Base-by-base conservation (phyloP, 2,797 vertebrate genomes). In the Delichon dasypus region DNA sequence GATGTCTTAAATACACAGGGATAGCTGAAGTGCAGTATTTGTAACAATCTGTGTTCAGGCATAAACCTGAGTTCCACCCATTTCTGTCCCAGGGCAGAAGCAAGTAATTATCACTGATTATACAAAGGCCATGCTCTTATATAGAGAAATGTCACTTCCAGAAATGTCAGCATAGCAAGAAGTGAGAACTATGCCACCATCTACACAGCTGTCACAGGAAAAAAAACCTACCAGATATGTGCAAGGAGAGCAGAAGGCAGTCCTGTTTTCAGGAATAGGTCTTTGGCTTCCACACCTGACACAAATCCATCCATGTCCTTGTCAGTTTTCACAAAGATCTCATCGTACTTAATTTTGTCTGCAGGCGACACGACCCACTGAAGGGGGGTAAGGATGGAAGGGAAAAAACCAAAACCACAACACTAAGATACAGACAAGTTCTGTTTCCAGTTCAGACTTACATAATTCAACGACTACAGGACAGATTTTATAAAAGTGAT, bases 251-350 rank as follows among this genome's bases (percentile, higher is more conserved):
- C 96, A 85, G 99, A 99, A 70, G 99, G 98, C 85, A 99, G 97
- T 55, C 99, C 99, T 2, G 99, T 99, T 97, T 99, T 99, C 73
- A 99, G 97, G 96, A 99, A 99, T 27, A 99, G 98, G 88, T 99
- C 99, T 97, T 98, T 98, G 86, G 99, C 99, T 97, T 99, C 99
- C 65, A 98, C 97, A 72, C 99, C 99, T 79, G 99, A 99, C 77
- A 99, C 98, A 93, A 99, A 98, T 34, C 99, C 99, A 65, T 99
- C 99, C 98, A 99, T 98, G 97, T 99, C 99, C 55, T 98, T 97
- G 88, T 99, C 99, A 30, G 99, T 99, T 98, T 99, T 99, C 85
- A 95, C 96, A 97, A 99, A 99, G 70, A 99, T 97, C 88, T 99
- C 99, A 89, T 99, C 99, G 16, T 99, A 99, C 96, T 99, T 99